Base-by-base conservation (phyloP, 2,113 vertebrate genomes). In the Plectropomus leopardus region DNA sequence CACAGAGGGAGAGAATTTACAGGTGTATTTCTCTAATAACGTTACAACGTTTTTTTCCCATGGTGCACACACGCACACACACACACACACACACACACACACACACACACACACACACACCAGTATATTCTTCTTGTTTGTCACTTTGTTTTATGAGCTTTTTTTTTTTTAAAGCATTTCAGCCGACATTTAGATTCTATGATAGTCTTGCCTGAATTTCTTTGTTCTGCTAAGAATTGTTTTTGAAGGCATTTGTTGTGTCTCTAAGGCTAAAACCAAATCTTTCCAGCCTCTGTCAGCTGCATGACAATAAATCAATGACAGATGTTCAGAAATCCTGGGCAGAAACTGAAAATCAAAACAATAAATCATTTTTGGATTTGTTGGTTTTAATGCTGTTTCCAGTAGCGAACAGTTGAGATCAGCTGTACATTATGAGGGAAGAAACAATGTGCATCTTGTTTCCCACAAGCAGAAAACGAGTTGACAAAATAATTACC, bases 391-490 rank as follows among this genome's bases (percentile, higher is more conserved):
- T 13, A 40, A 26, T 50, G 34, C 15, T 1, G 5, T 58, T 51
- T 53, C 5, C 61, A 32, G 0, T 19, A 30, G 60, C 17, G n/a
- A 69, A 19, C 15, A 51, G 9, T 28, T 19, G 26, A 54, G 51
- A 15, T 26, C 23, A 4, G 23, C 34, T 42, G n/a, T 61, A 24
- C 1, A 21, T 32, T 21, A 19, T 10, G 17, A 16, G 7, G 9
- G 8, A 66, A 23, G 13, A 58, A 70, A 66, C 40, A 36, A 54
- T 4, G 5, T 57, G 23, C 36, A 72, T 59, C 36, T 28, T 78
- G 10, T 59, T 54, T 32, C 10, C 34, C 6, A n/a, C n/a, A 4
- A 15, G n/a, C 54, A 54, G 28, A 30, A 14, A 45, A 23, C 24
- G 4, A 21, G 1, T 19, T 19, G 14, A 21, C 36, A 23, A 40